phyloP scores from a whole-genome alignment of 2,113 vertebrate species.

The Malurus cyaneus region DNA sequence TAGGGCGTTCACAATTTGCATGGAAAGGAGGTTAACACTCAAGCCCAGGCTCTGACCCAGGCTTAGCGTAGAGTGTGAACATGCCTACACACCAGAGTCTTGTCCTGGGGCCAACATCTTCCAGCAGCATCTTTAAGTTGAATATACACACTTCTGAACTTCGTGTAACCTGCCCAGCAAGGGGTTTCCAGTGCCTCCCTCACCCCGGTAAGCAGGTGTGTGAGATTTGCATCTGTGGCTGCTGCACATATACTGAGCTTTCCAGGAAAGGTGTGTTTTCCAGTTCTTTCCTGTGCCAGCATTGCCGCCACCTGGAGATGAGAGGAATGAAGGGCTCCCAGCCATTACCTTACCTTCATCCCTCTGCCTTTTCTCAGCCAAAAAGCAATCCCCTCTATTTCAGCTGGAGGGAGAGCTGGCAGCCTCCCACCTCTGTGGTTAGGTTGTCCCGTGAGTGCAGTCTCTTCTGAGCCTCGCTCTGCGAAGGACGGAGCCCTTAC shows the following conservation, averaged over 20 bases:
- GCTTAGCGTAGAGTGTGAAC: not conserved
- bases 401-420: conserved; percentile 22
- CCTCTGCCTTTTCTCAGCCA: not conserved
- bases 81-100: not conserved
- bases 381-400: not conserved
- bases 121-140: not conserved
- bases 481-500: accelerated
- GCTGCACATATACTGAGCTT: not conserved
- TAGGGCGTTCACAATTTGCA: not conserved
- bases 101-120: not conserved
- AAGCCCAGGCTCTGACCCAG: not conserved
- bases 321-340: conserved; percentile 36
- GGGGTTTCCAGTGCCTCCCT: not conserved
- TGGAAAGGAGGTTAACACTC: not conserved
- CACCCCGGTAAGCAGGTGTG: accelerated
- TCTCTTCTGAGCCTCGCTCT: not conserved
- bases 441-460: not conserved
- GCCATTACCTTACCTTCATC: not conserved
- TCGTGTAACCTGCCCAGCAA: not conserved
- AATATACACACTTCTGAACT: not conserved
- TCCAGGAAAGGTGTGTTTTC: conserved; percentile 15
- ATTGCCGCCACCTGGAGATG: conserved; percentile 61
- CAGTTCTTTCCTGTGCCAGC: conserved; percentile 28
- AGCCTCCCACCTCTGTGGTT: conserved; percentile 1
- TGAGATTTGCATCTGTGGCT: not conserved